Percentiles rank a stretch among this genome's conserved stretches.
These are phyloP conservation scores for Pinna nobilis DNA, from an alignment of 1,140 invertebrate genomes.

Conservation along the genomic window DNA sequence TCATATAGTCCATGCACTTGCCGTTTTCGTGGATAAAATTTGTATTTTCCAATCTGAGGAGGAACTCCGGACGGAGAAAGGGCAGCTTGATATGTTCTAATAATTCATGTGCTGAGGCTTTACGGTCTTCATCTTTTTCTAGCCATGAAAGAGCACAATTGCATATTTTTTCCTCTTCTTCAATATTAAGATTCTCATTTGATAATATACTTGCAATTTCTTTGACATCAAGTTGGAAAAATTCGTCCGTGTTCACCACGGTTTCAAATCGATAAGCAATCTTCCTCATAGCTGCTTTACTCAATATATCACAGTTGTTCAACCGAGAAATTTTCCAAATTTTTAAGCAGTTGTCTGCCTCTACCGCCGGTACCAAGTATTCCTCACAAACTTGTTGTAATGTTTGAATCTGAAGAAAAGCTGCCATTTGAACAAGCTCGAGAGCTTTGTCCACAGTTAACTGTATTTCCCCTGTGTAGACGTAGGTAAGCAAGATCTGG, in stretches of 20 bases:
- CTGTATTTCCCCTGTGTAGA: conserved; percentile 59
- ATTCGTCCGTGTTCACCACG: conserved; percentile 50
- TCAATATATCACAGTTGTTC: not conserved
- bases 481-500: conserved; percentile 57
- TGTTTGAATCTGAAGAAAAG: conserved; percentile 63
- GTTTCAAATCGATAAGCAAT: conserved; percentile 54
- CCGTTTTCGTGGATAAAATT: conserved; percentile 42
- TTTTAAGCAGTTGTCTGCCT: conserved; percentile 58
- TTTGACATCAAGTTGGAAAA: conserved; percentile 51
- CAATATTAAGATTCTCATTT: conserved; percentile 53
- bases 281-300: conserved; percentile 32
- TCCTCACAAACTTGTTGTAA: conserved; percentile 64
- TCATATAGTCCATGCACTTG: conserved; percentile 45
- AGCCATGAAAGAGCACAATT: conserved; percentile 56
- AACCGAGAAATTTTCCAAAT: conserved; percentile 47
- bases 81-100: conserved; percentile 53
- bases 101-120: conserved; percentile 43
- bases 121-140: conserved; percentile 37
- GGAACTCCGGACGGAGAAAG: conserved; percentile 54
- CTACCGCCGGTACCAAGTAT: conserved; percentile 55
- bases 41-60: conserved; percentile 46
- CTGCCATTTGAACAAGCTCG: conserved; percentile 57
- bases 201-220: conserved; percentile 57
- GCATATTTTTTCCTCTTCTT: conserved; percentile 54
- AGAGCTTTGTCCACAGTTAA: conserved; percentile 58